Percentiles rank a stretch among this genome's conserved stretches.
These are phyloP conservation scores for Eupithecia subumbrata DNA, from an alignment of 2,888 invertebrate genomes.

Conservation along the genomic window DNA sequence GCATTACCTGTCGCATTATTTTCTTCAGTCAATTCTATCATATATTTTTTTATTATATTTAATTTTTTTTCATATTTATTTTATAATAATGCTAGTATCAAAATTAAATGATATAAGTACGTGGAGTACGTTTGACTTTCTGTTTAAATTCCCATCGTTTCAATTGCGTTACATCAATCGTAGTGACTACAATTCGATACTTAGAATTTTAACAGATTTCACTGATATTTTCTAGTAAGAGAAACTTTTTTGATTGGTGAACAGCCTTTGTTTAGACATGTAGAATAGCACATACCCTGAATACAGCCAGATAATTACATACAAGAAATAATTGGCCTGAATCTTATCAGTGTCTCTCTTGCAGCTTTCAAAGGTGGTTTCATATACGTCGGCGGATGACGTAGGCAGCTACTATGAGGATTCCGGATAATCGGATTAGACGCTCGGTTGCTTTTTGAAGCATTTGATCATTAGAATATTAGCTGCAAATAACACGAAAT, in stretches of 20 bases:
- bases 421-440: slow-evolving; percentile 37
- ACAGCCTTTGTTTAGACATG: background rate
- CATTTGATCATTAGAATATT: slow-evolving; percentile 31
- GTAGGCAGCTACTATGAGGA: slow-evolving; percentile 17
- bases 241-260: too few relatives aligned
- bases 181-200: background rate
- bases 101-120: too few relatives aligned
- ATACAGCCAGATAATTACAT: background rate
- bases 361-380: slow-evolving; percentile 17
- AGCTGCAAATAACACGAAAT: slow-evolving; percentile 22
- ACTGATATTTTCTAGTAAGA: background rate
- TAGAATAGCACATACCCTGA: background rate
- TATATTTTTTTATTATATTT: too few relatives aligned
- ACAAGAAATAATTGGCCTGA: background rate
- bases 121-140: background rate
- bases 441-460: slow-evolving; percentile 36
- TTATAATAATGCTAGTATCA: too few relatives aligned
- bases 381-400: background rate
- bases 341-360: background rate
- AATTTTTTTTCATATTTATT: too few relatives aligned
- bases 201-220: background rate
- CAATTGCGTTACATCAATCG: background rate
- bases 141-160: background rate
- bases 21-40: too few relatives aligned
- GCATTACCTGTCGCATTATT: background rate